Evolutionary conservation across 2,113 vertebrate genomes (phyloP), one percentile per base, ranked within the genome.

Genomic region (Mustela lutreola): DNA sequence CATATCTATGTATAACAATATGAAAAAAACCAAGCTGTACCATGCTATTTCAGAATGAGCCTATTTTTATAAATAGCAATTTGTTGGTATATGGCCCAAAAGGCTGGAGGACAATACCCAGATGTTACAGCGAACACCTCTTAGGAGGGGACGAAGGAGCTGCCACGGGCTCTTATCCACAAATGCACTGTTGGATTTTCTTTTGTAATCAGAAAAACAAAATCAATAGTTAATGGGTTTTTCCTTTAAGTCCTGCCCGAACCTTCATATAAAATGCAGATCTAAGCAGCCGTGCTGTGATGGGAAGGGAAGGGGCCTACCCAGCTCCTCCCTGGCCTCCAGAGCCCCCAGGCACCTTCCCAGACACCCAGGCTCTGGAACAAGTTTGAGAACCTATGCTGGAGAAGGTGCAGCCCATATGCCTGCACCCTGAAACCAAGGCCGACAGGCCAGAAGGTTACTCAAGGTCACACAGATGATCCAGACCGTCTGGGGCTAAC

Each of bases 151-250:
- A 31, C 2, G 2, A 31, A 75, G 21, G 36, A 33, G 7, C 39
- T 85, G 67, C 90, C 36, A 31, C 2, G n/a, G 78, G 42, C 85
- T 93, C 65, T 48, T 70, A 53, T 42, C 89, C 58, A 95, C 60
- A 93, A 91, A 89, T 45, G 36, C 60, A n/a, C 50, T 14, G 18
- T 12, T 63, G 39, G 76, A 84, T 94, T 96, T 97, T 97, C 91
- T 83, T 88, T 71, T 90, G 91, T 76, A 97, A 94, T 91, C 96
- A 92, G 92, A 75, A 95, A 98, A 95, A 75, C 71, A 96, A 96
- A 96, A 97, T 97, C 96, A 96, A 96, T 96, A 79, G 78, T 90
- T 89, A 48, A 92, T 89, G 62, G 79, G 42, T 31, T 92, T 45
- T 75, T 75, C 80, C 88, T 94, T 73, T 31, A 26, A 91, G 91